phyloP scores from a whole-genome alignment of 2,888 invertebrate species.

The Abscondita cerata region DNA sequence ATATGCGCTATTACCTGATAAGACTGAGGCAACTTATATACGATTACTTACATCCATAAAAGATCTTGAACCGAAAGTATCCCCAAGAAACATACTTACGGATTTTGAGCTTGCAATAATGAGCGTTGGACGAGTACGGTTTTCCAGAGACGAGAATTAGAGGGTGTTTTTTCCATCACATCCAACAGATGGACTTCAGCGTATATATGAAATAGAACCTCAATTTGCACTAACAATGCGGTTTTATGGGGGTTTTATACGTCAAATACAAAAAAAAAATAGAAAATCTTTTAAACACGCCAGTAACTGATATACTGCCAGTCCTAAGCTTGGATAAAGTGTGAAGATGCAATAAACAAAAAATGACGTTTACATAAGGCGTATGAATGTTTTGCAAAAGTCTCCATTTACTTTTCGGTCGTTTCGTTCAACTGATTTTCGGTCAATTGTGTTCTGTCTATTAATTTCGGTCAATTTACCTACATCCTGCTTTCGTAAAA shows the following conservation, averaged over 20 bases:
- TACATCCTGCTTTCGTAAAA: no score
- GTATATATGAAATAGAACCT: no score
- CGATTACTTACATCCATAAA: constrained; percentile 11
- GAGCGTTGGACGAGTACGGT: constrained; percentile 12
- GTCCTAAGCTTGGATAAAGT: constrained; percentile 8
- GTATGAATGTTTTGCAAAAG: no score
- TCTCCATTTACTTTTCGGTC: no score
- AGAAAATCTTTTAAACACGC: constrained; percentile 4
- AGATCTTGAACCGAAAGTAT: neutral
- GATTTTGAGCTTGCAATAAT: constrained; percentile 28
- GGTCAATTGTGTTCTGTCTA: no score
- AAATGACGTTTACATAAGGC: no score
- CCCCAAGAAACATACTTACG: constrained; percentile 11
- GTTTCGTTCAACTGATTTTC: no score
- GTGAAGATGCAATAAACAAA: neutral
- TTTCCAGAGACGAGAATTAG: constrained; percentile 17
- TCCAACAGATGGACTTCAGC: constrained; percentile 1
- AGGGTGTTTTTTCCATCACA: constrained; percentile 36
- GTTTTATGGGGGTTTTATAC: no score
- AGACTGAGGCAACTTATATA: constrained; percentile 8
- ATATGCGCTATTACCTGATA: constrained; percentile 25
- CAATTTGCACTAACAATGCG: constrained; percentile 19
- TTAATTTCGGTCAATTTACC: no score
- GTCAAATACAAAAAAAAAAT: neutral
- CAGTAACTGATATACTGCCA: constrained; percentile 1